Base-by-base conservation (phyloP, 2,888 invertebrate genomes). In the Ligdia adustata region DNA sequence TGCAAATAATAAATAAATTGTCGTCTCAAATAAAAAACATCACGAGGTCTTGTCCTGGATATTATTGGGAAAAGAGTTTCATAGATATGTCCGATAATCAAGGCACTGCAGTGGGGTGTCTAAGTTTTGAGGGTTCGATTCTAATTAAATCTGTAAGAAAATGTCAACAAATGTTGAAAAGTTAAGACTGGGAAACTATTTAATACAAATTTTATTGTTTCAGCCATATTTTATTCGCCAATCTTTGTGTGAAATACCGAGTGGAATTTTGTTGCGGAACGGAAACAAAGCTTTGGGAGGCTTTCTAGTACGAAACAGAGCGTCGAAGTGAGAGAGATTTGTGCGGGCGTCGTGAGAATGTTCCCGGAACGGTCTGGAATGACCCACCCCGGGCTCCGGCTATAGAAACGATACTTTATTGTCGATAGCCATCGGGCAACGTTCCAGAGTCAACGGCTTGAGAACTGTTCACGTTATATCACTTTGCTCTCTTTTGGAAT, bases 261-360 rank as follows among this genome's bases (percentile, higher is more conserved):
- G 45, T 34, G 51, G 49, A 60, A 56, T 52, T 60, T 63, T 57
- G 62, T 39, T 63, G 50, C 35, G 58, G 64, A 66, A 60, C 53
- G 61, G 65, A 66, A 69, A 69, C 72, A 72, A 68, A 66, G 69
- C 71, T 63, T 62, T 63, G 61, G 58, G 62, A 57, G 57, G 54
- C 49, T 66, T 46, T 64, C 62, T 61, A 66, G 65, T 69, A 59
- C 67, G 62, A 72, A 67, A 65, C 64, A 55, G 60, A 60, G 59
- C 62, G 62, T 63, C 65, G 69, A 62, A 65, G 65, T 70, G 66
- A 53, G 62, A 58, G 62, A 79, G 79, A 81, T 81, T 79, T 80
- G 79, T 78, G 74, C 60, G 69, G 53, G 65, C 57, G 55, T 55
- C 69, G 71, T 70, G 70, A 64, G 65, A 64, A 63, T 55, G 70